phyloP scores from a whole-genome alignment of 2,113 vertebrate species.

The Lethenteron reissneri region DNA sequence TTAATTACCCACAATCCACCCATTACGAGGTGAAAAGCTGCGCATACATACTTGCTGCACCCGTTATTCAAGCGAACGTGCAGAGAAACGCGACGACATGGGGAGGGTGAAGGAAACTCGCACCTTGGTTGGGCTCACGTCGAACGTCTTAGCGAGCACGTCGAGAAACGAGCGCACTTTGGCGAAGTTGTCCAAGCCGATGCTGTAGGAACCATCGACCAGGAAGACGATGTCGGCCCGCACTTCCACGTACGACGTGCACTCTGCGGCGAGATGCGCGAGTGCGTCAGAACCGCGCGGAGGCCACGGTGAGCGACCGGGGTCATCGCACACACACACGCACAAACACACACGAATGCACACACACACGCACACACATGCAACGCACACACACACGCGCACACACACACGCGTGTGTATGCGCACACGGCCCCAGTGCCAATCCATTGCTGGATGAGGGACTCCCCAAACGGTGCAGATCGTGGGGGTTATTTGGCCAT shows the following conservation, averaged over 20 bases:
- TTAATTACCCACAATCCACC: too few relatives aligned
- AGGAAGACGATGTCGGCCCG: slow-evolving; percentile 85
- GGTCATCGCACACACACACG: too few relatives aligned
- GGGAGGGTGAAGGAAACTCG: slow-evolving; percentile 22
- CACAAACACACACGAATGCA: too few relatives aligned
- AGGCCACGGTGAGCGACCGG: too few relatives aligned
- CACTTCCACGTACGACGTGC: slow-evolving; percentile 68
- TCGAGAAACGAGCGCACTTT: slow-evolving; percentile 88
- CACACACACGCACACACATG: too few relatives aligned
- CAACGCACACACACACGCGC: too few relatives aligned
- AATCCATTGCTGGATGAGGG: neutral
- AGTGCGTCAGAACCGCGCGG: neutral
- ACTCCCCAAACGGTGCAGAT: neutral
- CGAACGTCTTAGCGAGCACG: slow-evolving; percentile 72
- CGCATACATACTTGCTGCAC: too few relatives aligned
- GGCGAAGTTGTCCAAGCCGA: slow-evolving; percentile 77
- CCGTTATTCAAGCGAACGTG: too few relatives aligned
- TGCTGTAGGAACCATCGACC: slow-evolving; percentile 94
- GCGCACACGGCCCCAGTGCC: neutral
- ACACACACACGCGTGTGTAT: too few relatives aligned
- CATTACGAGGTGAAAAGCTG: too few relatives aligned
- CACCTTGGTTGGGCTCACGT: slow-evolving; percentile 58
- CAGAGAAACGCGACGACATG: too few relatives aligned
- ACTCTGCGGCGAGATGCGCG: slow-evolving; percentile 34
- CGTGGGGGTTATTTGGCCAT: neutral